Conservation (phyloP, 2,888 invertebrate genomes). For the Troilus luridus region DNA sequence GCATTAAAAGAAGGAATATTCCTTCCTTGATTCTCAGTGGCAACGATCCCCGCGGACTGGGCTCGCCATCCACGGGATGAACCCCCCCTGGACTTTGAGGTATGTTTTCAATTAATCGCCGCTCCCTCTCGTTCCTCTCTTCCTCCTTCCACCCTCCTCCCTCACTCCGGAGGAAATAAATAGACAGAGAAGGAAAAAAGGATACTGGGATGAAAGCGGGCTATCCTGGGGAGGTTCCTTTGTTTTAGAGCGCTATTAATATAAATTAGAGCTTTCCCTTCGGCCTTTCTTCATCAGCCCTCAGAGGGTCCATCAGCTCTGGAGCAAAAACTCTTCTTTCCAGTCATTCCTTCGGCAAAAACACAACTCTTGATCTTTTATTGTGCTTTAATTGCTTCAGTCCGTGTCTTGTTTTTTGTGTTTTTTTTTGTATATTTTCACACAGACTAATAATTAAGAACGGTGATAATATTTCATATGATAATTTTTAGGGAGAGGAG, state of each 20-base stretch:
- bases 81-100: conserved; percentile 8
- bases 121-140: background rate
- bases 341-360: conserved; percentile 1
- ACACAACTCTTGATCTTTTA: conserved; percentile 14
- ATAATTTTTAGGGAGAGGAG: too few relatives aligned
- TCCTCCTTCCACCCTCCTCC: background rate
- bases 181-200: conserved; percentile 29
- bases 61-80: background rate
- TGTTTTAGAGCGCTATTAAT: conserved; percentile 44
- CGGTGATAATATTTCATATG: too few relatives aligned
- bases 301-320: background rate
- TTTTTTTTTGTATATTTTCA: background rate
- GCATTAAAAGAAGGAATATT: background rate
- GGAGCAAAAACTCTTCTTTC: conserved; percentile 1
- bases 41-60: background rate
- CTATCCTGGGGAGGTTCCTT: conserved; percentile 1
- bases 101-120: conserved; percentile 41
- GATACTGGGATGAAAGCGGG: conserved; percentile 16
- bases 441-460: background rate
- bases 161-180: background rate
- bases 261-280: conserved; percentile 35
- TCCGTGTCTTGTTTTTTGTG: background rate
- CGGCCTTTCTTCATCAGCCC: background rate
- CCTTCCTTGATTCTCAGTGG: background rate
- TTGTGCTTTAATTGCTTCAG: background rate